Base-by-base conservation (phyloP, 2,113 vertebrate genomes). In the Sander vitreus region DNA sequence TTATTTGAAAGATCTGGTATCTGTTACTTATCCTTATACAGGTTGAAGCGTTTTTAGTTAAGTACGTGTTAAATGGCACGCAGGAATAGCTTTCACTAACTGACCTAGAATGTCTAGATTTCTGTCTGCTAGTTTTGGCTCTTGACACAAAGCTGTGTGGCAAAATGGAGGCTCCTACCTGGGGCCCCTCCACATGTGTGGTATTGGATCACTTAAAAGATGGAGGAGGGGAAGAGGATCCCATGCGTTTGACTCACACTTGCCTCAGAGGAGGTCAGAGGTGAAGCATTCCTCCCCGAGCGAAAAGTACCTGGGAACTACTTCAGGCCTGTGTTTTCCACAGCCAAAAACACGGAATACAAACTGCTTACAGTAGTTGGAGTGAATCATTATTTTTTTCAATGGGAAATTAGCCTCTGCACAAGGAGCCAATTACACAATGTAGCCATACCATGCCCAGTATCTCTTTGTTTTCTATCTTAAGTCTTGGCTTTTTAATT, bases 181-280 rank as follows among this genome's bases (percentile, higher is more conserved):
- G 60, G 85, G 87, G 89, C 88, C 90, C 84, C 84, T 89, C 91
- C 91, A 91, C 89, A 83, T 93, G 92, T 93, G 89, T 93, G 91
- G 88, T 71, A 85, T 86, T 83, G 90, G 87, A 87, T 89, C 85
- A 81, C 83, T 89, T 79, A 62, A 89, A 89, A 84, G 78, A 85
- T 92, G 90, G 87, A 87, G 89, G 91, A 85, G 84, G 91, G 84
- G 91, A 75, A 75, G 47, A 84, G 86, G 91, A 91, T 80, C 58
- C 66, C 81, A 43, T 84, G 76, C 54, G 43, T 86, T 90, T 86
- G 82, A 89, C 88, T 91, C 87, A 89, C 66, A 87, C 87, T 93
- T 87, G 84, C 75, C 83, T 82, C 81, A 77, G 59, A 88, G 73
- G 65, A 67, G 93, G 90, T 93, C 88, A 94, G 59, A 92, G 92